Percentiles rank a stretch among this genome's conserved stretches.
phyloP scores from a whole-genome alignment of 2,113 vertebrate species.

The Planiliza haematocheilus region DNA sequence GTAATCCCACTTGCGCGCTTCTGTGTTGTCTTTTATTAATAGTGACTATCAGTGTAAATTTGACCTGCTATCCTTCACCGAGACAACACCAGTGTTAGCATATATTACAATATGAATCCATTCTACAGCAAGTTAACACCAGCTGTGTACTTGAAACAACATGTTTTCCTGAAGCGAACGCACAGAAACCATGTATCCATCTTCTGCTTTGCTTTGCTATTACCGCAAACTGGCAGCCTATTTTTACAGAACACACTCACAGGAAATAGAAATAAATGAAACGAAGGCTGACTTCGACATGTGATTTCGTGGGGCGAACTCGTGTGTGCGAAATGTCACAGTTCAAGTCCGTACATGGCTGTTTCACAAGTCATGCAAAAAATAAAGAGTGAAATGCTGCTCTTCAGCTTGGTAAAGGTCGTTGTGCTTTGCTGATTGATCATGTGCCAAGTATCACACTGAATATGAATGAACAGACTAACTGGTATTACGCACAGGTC shows the following conservation, averaged over 20 bases:
- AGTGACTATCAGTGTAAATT: slow-evolving; percentile 17
- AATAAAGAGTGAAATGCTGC: slow-evolving; percentile 42
- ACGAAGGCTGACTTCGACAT: slow-evolving; percentile 16
- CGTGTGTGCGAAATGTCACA: slow-evolving; percentile 36
- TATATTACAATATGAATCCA: background rate
- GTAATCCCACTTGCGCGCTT: slow-evolving; percentile 45
- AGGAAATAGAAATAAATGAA: slow-evolving; percentile 31
- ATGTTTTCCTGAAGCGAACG: background rate
- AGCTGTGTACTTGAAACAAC: background rate
- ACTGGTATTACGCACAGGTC: slow-evolving; percentile 48
- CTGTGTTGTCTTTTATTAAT: slow-evolving; percentile 27
- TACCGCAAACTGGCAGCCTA: slow-evolving; percentile 14
- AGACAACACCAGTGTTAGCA: slow-evolving; percentile 1
- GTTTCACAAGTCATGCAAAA: slow-evolving; percentile 41
- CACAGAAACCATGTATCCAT: background rate
- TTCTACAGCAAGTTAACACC: background rate
- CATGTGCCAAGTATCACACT: slow-evolving; percentile 38
- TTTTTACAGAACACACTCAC: slow-evolving; percentile 29
- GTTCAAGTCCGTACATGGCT: slow-evolving; percentile 21
- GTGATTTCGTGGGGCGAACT: slow-evolving; percentile 22
- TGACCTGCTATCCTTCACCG: slow-evolving; percentile 9
- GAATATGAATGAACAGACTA: slow-evolving; percentile 47
- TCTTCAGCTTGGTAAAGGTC: slow-evolving; percentile 60
- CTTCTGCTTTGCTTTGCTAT: slow-evolving; percentile 25
- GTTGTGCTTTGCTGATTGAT: slow-evolving; percentile 58